Evolutionary conservation across 2,113 vertebrate genomes (phyloP).

Genomic region (Piprites chloris): DNA sequence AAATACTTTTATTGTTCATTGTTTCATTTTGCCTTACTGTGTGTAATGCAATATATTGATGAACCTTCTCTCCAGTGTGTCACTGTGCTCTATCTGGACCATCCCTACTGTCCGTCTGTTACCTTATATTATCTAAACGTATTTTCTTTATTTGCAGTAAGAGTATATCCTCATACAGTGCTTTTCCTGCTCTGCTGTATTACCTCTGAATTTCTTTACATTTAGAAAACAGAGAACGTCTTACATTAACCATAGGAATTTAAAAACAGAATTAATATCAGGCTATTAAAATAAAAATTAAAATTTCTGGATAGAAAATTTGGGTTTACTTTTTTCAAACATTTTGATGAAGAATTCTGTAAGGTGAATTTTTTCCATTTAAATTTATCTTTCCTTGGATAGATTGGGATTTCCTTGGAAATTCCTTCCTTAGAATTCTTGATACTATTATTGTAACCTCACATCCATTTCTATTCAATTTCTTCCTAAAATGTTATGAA

Average conservation of each 20-base stretch:
- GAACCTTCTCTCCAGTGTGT: not conserved
- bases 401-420: too few relatives aligned
- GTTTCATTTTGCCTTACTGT: not conserved
- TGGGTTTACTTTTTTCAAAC: not conserved
- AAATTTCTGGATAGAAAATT: not conserved
- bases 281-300: not conserved
- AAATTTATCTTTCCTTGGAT: not conserved
- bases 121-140: not conserved
- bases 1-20: not conserved
- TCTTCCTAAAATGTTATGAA: not conserved
- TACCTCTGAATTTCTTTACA: not conserved
- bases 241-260: not conserved
- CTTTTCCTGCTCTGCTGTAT: not conserved
- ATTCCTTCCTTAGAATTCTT: not conserved
- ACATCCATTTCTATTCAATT: not conserved
- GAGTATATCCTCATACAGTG: not conserved
- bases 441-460: not conserved
- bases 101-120: not conserved
- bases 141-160: not conserved
- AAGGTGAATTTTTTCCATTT: not conserved
- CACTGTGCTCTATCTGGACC: not conserved
- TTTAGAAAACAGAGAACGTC: not conserved
- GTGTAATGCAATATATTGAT: not conserved
- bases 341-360: not conserved
- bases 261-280: not conserved